Evolutionary conservation across 1,140 invertebrate species (phyloP).

Genomic region (Probaryconus sp.): DNA sequence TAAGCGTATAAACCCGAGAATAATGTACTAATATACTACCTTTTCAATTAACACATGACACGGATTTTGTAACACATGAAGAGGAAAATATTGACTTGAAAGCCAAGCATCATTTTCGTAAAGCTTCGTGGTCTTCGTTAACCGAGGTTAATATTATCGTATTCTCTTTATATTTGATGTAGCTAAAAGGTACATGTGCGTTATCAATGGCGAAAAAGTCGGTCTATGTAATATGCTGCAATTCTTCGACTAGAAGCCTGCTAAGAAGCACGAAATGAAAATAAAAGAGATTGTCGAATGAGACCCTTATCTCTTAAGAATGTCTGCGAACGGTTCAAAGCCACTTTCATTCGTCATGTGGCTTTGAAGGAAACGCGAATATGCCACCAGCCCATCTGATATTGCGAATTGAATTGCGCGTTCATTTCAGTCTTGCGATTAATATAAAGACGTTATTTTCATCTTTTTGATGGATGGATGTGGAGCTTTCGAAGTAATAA

Average conservation of each 20-base stretch:
- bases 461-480: not conserved
- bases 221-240: not conserved
- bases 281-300: conserved; percentile 27
- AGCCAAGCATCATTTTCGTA: conserved; percentile 47
- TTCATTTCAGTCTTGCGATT: not conserved
- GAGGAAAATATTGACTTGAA: conserved; percentile 26
- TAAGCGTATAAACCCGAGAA: too few relatives aligned
- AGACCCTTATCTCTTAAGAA: conserved; percentile 10
- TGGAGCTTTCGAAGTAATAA: too few relatives aligned
- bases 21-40: too few relatives aligned
- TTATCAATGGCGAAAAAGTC: not conserved
- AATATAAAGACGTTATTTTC: not conserved
- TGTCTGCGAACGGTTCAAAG: not conserved
- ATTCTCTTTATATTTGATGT: conserved; percentile 1
- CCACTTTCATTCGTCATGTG: not conserved
- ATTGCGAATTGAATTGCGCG: not conserved
- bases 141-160: conserved; percentile 2
- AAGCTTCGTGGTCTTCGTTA: conserved; percentile 17
- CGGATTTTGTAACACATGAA: too few relatives aligned
- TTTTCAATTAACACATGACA: not conserved
- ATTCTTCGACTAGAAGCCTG: not conserved
- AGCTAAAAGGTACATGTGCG: not conserved
- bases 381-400: not conserved
- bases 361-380: not conserved
- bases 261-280: conserved; percentile 2